phyloP scores from a whole-genome alignment of 2,888 invertebrate genomes.

The Cyrtodaria siliqua region DNA sequence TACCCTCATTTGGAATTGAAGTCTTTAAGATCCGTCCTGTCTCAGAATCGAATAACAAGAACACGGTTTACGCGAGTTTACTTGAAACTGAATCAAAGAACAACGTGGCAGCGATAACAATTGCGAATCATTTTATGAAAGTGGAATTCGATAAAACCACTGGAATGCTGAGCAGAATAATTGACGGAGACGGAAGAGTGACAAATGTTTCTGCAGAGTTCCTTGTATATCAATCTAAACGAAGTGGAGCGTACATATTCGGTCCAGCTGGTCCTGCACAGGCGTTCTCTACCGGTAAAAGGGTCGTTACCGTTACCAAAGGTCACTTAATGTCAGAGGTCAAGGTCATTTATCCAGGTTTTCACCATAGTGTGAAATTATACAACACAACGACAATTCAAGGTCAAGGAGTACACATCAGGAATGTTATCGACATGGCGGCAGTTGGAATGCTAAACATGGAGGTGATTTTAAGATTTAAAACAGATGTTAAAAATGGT shows the following conservation, averaged over 20 bases:
- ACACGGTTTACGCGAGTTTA: slow-evolving; percentile 2
- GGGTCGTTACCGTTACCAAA: slow-evolving; percentile 92
- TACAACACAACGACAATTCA: slow-evolving; percentile 72
- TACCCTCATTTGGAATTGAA: slow-evolving; percentile 92
- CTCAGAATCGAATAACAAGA: background rate
- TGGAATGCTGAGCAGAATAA: slow-evolving; percentile 90
- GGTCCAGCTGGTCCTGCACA: slow-evolving; percentile 76
- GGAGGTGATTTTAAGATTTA: slow-evolving; percentile 82
- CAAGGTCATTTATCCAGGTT: slow-evolving; percentile 88
- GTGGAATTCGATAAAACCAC: slow-evolving; percentile 69
- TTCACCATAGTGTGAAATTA: slow-evolving; percentile 59
- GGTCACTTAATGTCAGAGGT: slow-evolving; percentile 95
- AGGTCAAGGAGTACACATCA: slow-evolving; percentile 72
- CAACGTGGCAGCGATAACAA: slow-evolving; percentile 16
- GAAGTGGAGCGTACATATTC: slow-evolving; percentile 85
- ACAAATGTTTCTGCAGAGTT: slow-evolving; percentile 47
- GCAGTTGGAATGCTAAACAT: slow-evolving; percentile 68
- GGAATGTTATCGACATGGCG: slow-evolving; percentile 72
- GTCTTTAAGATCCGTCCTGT: slow-evolving; percentile 88
- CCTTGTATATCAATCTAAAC: slow-evolving; percentile 90
- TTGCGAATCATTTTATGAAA: slow-evolving; percentile 73
- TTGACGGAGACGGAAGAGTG: slow-evolving; percentile 88
- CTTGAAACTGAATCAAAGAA: background rate
- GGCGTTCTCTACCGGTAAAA: slow-evolving; percentile 62
- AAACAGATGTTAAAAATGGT: slow-evolving; percentile 71